Evolutionary conservation across 2,797 vertebrate genomes (phyloP).

Genomic region (Macroramphosus scolopax): DNA sequence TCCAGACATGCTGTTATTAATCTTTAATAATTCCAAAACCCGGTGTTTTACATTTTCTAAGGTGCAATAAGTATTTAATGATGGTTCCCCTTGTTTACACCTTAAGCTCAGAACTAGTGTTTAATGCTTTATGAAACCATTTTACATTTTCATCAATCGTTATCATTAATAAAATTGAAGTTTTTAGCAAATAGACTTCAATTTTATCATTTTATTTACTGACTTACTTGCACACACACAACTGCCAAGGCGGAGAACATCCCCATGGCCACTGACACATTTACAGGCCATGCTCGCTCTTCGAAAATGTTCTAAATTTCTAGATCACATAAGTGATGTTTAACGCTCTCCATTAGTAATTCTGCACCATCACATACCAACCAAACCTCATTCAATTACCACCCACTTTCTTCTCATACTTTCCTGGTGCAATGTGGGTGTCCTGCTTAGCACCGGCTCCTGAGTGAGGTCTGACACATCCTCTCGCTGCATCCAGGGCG

Average conservation of each 20-base stretch:
- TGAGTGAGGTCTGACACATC: slow-evolving; percentile 51
- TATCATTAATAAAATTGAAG: no score
- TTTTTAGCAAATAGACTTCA: slow-evolving; percentile 4
- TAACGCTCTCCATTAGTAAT: slow-evolving; percentile 33
- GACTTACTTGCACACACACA: slow-evolving; percentile 57
- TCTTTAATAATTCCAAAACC: slow-evolving; percentile 32
- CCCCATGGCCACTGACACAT: slow-evolving; percentile 61
- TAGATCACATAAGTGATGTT: slow-evolving; percentile 54
- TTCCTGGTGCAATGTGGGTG: slow-evolving; percentile 28
- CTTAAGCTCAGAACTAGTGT: neutral
- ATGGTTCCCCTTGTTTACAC: no score
- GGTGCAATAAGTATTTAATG: no score
- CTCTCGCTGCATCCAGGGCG: slow-evolving; percentile 27
- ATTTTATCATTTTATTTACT: slow-evolving; percentile 46
- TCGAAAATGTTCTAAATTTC: slow-evolving; percentile 42
- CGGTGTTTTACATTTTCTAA: no score
- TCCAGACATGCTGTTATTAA: slow-evolving; percentile 14
- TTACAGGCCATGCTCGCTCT: slow-evolving; percentile 38
- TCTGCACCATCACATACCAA: slow-evolving; percentile 11
- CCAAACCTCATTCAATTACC: slow-evolving; percentile 8
- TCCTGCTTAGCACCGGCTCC: slow-evolving; percentile 23
- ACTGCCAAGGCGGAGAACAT: slow-evolving; percentile 32
- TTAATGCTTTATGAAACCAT: no score
- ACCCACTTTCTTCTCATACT: slow-evolving; percentile 21
- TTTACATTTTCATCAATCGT: no score